A percentile compares a stretch with the other conserved stretches of the same genome.
Conservation (phyloP, 2,888 invertebrate genomes). For the Pinctada fucata region DNA sequence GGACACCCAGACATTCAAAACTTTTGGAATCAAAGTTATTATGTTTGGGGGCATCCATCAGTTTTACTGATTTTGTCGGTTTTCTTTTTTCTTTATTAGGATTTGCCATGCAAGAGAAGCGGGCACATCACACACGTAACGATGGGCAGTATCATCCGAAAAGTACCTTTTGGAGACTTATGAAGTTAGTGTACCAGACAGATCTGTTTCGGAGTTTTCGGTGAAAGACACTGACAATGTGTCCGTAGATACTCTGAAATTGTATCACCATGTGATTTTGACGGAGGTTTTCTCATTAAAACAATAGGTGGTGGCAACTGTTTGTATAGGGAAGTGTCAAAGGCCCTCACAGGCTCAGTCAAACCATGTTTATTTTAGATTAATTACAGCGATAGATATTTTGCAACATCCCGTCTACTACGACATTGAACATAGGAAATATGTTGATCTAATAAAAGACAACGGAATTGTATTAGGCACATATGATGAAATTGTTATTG, state of each 20-base stretch:
- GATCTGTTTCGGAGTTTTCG: too few relatives aligned
- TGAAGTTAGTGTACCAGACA: neutral
- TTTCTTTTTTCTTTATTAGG: too few relatives aligned
- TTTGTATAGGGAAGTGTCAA: constrained; percentile 21
- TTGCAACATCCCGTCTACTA: constrained; percentile 13
- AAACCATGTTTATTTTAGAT: constrained; percentile 4
- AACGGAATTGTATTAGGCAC: constrained; percentile 15
- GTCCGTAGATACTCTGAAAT: neutral
- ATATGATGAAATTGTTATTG: neutral
- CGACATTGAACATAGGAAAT: constrained; percentile 19
- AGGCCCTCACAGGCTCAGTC: neutral
- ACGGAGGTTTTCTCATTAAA: constrained; percentile 8
- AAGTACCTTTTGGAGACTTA: constrained; percentile 14
- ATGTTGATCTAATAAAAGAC: constrained; percentile 19
- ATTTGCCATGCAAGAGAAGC: too few relatives aligned
- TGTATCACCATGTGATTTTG: constrained; percentile 18
- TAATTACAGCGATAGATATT: constrained; percentile 22
- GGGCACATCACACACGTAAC: neutral
- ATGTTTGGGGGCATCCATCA: too few relatives aligned
- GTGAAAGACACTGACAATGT: constrained; percentile 1
- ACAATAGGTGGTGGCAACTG: constrained; percentile 29
- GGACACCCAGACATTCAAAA: too few relatives aligned
- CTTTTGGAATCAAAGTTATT: too few relatives aligned
- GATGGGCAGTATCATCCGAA: constrained; percentile 4
- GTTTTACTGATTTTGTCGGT: too few relatives aligned